Evolutionary conservation across 2,888 invertebrate genomes (phyloP).

Genomic region (Mylabris sibirica): DNA sequence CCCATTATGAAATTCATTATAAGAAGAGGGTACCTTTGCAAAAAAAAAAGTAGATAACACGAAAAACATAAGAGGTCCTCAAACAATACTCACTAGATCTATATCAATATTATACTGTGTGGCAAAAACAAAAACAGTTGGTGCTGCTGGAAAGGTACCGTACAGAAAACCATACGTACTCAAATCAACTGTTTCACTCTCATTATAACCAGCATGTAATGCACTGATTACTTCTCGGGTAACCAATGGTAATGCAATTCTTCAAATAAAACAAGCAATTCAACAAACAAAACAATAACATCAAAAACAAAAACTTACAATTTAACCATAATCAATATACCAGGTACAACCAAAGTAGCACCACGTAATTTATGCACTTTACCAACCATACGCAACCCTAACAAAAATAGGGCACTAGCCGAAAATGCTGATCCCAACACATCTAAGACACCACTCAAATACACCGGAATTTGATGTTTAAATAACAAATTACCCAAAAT

Average conservation of each 20-base stretch:
- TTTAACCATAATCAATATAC: constrained; percentile 89
- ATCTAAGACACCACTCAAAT: constrained; percentile 77
- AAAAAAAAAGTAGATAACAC: not conserved
- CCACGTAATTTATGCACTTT: constrained; percentile 82
- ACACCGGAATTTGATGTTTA: constrained; percentile 77
- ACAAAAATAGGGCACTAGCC: constrained; percentile 87
- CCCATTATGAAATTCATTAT: too few species aligned
- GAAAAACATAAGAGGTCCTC: not conserved
- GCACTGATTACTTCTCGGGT: constrained; percentile 86
- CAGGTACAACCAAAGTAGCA: constrained; percentile 80
- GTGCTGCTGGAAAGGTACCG: constrained; percentile 95
- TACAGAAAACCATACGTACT: constrained; percentile 95
- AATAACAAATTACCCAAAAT: constrained; percentile 85
- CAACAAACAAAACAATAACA: constrained; percentile 11
- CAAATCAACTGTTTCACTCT: constrained; percentile 79
- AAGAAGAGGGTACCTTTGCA: too few species aligned
- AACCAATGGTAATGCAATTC: constrained; percentile 82
- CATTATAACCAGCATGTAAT: constrained; percentile 72
- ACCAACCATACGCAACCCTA: constrained; percentile 93
- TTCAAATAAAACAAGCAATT: constrained; percentile 54
- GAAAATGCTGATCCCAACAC: constrained; percentile 89
- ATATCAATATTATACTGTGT: constrained; percentile 85
- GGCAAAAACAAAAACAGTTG: constrained; percentile 95
- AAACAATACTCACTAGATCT: constrained; percentile 73
- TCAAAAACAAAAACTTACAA: constrained; percentile 68